Evolutionary conservation across 2,797 vertebrate species (phyloP).

Genomic region (Onychomys torridus): DNA sequence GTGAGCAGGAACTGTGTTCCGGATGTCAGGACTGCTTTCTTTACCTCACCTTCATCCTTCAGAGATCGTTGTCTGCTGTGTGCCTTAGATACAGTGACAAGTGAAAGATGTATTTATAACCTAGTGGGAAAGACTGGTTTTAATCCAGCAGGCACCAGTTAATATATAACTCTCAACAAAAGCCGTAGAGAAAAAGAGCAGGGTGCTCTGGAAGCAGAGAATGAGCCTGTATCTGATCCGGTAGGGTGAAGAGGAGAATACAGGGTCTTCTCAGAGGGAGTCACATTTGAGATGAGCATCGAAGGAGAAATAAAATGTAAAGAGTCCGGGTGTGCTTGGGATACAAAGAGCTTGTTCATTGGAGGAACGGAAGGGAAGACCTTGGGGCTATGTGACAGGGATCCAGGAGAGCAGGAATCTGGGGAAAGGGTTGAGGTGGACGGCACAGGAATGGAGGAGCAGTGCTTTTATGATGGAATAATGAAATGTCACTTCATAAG

Average conservation of each 20-base stretch:
- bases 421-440: neutral
- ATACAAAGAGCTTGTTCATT: neutral
- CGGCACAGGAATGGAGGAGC: too few relatives aligned
- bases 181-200: slow-evolving; percentile 17
- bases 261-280: slow-evolving; percentile 17
- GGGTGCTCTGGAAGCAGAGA: neutral
- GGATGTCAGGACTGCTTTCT: neutral
- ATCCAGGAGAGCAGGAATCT: neutral
- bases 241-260: neutral
- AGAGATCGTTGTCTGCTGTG: neutral
- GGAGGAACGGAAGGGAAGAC: neutral
- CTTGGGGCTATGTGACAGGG: neutral
- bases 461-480: slow-evolving; percentile 16
- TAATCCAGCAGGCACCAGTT: neutral
- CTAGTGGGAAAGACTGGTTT: slow-evolving; percentile 33
- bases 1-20: neutral
- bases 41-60: neutral
- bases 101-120: neutral
- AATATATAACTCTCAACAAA: neutral
- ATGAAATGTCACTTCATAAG: neutral
- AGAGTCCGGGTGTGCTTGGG: neutral
- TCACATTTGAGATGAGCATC: neutral
- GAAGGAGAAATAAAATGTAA: slow-evolving; percentile 25
- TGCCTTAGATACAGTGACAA: neutral
- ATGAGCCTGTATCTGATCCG: neutral